Evolutionary conservation across 2,888 invertebrate genomes (phyloP).

Genomic region (Drosophila borealis): DNA sequence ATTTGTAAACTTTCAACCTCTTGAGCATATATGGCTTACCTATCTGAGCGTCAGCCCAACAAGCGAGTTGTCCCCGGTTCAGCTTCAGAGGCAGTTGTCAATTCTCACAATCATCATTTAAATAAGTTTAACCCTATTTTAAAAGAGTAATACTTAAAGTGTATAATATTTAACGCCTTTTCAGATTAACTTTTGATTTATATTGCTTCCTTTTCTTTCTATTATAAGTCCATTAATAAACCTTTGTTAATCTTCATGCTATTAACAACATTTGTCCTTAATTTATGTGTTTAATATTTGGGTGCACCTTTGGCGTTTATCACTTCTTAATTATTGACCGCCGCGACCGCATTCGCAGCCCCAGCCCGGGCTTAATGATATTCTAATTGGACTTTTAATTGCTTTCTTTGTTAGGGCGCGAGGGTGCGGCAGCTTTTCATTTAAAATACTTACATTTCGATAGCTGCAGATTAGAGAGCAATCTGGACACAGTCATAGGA

Average conservation of each 20-base stretch:
- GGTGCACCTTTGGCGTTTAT: slow-evolving; percentile 52
- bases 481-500: slow-evolving; percentile 16
- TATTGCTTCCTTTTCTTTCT: background rate
- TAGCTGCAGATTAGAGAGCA: slow-evolving; percentile 55
- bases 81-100: too few species aligned
- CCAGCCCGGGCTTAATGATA: slow-evolving; percentile 52
- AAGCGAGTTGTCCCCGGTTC: too few species aligned
- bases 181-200: slow-evolving; percentile 11
- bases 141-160: too few species aligned
- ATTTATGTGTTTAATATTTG: slow-evolving; percentile 45
- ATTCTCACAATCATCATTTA: too few species aligned
- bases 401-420: slow-evolving; percentile 46
- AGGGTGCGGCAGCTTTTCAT: slow-evolving; percentile 32
- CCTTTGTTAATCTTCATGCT: slow-evolving; percentile 19
- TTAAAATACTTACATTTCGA: slow-evolving; percentile 44
- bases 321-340: slow-evolving; percentile 54
- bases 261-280: slow-evolving; percentile 19
- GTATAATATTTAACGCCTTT: background rate
- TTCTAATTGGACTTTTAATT: slow-evolving; percentile 75
- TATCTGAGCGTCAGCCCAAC: too few species aligned
- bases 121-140: too few species aligned
- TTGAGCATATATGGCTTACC: too few species aligned
- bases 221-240: slow-evolving; percentile 21
- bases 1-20: too few species aligned
- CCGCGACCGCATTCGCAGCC: background rate